These are phyloP conservation scores for honey bee (Apis mellifera) DNA, from an alignment of 1,140 invertebrate genomes.

Conservation along the genomic window DNA sequence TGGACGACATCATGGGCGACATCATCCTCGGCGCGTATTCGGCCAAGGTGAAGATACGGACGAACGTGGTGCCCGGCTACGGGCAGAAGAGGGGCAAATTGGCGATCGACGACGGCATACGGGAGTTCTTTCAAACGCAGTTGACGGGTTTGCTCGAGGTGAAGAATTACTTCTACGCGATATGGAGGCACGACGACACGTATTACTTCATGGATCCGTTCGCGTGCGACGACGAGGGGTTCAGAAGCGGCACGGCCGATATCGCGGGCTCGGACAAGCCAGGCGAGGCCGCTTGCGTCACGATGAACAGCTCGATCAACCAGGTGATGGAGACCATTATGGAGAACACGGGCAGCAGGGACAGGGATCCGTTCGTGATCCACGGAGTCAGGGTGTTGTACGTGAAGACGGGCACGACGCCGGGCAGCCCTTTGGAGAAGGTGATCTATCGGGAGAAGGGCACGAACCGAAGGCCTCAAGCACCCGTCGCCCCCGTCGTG, in stretches of 20 bases:
- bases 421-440: slow-evolving; percentile 58
- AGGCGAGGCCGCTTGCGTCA: slow-evolving; percentile 68
- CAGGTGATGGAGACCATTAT: slow-evolving; percentile 71
- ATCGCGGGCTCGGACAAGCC: slow-evolving; percentile 37
- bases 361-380: slow-evolving; percentile 73
- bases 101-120: slow-evolving; percentile 62
- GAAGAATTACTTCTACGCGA: slow-evolving; percentile 72
- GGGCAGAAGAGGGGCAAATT: slow-evolving; percentile 68
- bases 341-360: slow-evolving; percentile 71
- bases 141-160: slow-evolving; percentile 71
- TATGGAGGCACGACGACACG: slow-evolving; percentile 74
- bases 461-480: slow-evolving; percentile 68
- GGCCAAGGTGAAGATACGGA: slow-evolving; percentile 72
- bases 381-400: slow-evolving; percentile 74
- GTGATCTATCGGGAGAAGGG: slow-evolving; percentile 74
- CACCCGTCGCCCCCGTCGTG: neutral
- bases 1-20: slow-evolving; percentile 74
- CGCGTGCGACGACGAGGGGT: slow-evolving; percentile 74
- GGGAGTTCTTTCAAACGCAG: slow-evolving; percentile 66
- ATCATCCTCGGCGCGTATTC: slow-evolving; percentile 76
- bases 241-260: slow-evolving; percentile 60
- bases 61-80: slow-evolving; percentile 70
- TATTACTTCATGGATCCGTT: slow-evolving; percentile 77
- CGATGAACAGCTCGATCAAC: slow-evolving; percentile 74
- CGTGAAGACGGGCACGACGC: slow-evolving; percentile 65